Percentiles rank a stretch among this genome's conserved stretches.
These are phyloP conservation scores for Sebastes taczanowskii DNA, from an alignment of 2,797 vertebrate genomes.

Conservation along the genomic window DNA sequence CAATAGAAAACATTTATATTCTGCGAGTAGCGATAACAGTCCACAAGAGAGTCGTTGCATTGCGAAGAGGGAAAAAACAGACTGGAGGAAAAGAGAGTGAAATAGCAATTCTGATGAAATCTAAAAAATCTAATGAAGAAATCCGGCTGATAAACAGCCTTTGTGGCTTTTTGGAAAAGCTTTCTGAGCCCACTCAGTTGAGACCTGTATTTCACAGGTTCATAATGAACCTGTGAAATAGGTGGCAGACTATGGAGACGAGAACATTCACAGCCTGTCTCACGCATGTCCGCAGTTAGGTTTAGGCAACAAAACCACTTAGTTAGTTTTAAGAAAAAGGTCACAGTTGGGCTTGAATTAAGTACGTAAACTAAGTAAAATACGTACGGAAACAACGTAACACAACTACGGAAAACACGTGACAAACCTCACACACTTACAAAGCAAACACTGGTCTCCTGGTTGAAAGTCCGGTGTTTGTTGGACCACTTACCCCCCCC, in stretches of 20 bases:
- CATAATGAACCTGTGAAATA: not conserved
- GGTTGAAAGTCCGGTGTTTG: no score
- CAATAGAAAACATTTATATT: constrained; percentile 16
- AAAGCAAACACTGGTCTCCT: no score
- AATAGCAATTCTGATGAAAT: not conserved
- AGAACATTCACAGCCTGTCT: not conserved
- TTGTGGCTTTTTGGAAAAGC: not conserved
- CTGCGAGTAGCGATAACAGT: constrained; percentile 1
- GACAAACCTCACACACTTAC: no score
- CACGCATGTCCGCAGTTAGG: no score
- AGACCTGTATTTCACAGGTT: not conserved
- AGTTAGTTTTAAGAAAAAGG: no score
- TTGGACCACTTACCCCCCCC: no score
- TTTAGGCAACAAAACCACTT: no score
- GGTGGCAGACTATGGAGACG: not conserved
- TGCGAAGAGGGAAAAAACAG: not conserved
- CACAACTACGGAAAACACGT: no score
- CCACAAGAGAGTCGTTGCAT: not conserved
- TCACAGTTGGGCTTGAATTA: no score
- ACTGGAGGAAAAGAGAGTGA: not conserved
- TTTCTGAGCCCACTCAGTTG: constrained; percentile 1
- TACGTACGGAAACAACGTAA: no score
- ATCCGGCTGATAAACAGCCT: constrained; percentile 4
- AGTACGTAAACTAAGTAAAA: no score
- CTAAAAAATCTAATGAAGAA: constrained; percentile 10